A percentile compares a stretch with the other conserved stretches of the same genome.
Evolutionary conservation across 2,113 vertebrate genomes (phyloP).

Genomic region (Mixornis gularis): DNA sequence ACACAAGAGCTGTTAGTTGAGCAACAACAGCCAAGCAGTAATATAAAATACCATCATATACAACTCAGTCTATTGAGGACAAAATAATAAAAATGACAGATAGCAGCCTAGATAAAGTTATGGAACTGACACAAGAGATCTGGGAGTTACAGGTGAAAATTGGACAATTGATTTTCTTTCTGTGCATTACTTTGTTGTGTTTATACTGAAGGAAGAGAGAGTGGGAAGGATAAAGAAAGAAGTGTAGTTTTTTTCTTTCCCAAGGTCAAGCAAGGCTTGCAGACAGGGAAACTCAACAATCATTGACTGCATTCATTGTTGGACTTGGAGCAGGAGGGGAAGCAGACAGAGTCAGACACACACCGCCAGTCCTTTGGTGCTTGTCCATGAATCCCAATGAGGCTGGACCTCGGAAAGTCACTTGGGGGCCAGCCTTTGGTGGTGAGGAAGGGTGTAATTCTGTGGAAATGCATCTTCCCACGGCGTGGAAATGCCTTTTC

Average conservation of each 20-base stretch:
- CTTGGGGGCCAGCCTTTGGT: background rate
- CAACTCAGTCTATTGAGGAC: background rate
- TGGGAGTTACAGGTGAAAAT: background rate
- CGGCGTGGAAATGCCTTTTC: background rate
- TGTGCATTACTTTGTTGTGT: background rate
- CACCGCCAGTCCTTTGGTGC: background rate
- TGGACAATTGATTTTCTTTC: background rate
- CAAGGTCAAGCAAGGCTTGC: background rate
- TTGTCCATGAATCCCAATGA: background rate
- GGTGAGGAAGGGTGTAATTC: background rate
- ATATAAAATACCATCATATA: background rate
- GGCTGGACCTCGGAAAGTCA: background rate
- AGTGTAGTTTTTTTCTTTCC: background rate
- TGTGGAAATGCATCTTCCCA: background rate
- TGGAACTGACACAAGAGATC: background rate
- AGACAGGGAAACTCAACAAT: background rate
- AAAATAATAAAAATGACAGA: background rate
- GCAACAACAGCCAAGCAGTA: background rate
- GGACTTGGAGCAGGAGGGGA: background rate
- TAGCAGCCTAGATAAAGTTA: background rate
- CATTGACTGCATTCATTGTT: background rate
- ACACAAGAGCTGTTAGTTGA: background rate
- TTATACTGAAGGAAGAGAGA: background rate
- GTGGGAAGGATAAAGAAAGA: background rate
- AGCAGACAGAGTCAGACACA: background rate